Evolutionary conservation across 2,113 vertebrate genomes (phyloP), one percentile per base, ranked within the genome.

Genomic region (Mormyrus iriodes): DNA sequence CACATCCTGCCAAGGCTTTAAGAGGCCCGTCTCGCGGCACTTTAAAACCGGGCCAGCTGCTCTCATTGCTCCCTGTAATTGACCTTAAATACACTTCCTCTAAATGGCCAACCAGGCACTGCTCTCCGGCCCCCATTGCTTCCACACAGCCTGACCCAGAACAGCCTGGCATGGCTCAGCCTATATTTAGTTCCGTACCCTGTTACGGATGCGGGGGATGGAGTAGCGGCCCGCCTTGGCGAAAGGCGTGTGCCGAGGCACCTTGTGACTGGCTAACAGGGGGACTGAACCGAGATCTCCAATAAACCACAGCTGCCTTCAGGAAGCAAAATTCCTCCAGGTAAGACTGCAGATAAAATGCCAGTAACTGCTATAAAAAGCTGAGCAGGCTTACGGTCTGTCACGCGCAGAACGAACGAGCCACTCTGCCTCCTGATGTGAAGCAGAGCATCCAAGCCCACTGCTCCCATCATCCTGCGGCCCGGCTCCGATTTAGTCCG

Each of bases 51-150:
- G 90, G 94, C 94, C 94, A 95, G 95, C 95, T 95, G 92, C 95
- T 95, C 94, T 94, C 94, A 92, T 92, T 94, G 94, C 93, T 96
- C 96, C 95, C 96, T 96, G 95, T 96, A 96, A 96, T 96, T 95
- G 95, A 96, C 95, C 96, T 96, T 96, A 96, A 96, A 96, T 96
- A 96, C 96, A 96, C 95, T 96, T 95, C 95, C 94, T 92, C 91
- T 94, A 95, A 95, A 96, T 94, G 94, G 94, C 92, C 93, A 93
- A 94, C 94, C 93, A 95, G 95, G 94, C 95, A 94, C 95, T 96
- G 95, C 94, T 94, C 95, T 94, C 93, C 90, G 93, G 93, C 94
- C 95, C 95, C 93, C 93, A 91, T 90, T 86, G 94, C 91, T 93
- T 94, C 94, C 89, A 91, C 93, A 90, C 90, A 93, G 88, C 93